These are phyloP conservation scores for Sinodicranocentrus sp. DNA, from an alignment of 2,888 invertebrate genomes.

Conservation along the genomic window DNA sequence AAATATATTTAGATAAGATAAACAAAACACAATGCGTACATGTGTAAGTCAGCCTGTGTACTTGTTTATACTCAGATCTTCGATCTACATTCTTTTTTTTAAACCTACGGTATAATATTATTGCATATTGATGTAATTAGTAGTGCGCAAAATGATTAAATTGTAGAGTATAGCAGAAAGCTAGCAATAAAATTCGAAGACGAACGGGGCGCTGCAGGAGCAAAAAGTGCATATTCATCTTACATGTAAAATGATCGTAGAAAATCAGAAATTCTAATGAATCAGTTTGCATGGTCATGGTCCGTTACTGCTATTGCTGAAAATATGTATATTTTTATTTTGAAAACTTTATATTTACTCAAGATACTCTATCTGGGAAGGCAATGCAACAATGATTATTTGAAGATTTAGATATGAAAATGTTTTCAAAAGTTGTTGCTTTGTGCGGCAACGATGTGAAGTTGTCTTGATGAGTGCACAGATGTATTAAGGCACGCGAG, in stretches of 20 bases:
- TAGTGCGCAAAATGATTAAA: conserved; percentile 20
- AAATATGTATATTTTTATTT: background rate
- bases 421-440: too few species aligned
- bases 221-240: too few species aligned
- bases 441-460: too few species aligned
- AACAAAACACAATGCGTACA: background rate
- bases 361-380: too few species aligned
- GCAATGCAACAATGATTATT: too few species aligned
- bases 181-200: conserved; percentile 2
- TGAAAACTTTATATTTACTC: too few species aligned
- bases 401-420: too few species aligned
- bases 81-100: background rate
- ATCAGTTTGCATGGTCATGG: background rate
- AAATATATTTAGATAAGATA: background rate
- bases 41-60: background rate
- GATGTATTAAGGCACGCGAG: too few species aligned
- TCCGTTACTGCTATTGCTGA: background rate
- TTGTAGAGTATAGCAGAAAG: background rate
- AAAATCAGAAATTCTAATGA: too few species aligned
- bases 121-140: conserved; percentile 25
- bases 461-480: too few species aligned
- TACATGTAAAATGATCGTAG: too few species aligned
- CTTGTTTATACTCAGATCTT: background rate
- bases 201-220: background rate
- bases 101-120: too few species aligned